phyloP scores from a whole-genome alignment of 2,113 vertebrate species.

The Electrona antarctica region DNA sequence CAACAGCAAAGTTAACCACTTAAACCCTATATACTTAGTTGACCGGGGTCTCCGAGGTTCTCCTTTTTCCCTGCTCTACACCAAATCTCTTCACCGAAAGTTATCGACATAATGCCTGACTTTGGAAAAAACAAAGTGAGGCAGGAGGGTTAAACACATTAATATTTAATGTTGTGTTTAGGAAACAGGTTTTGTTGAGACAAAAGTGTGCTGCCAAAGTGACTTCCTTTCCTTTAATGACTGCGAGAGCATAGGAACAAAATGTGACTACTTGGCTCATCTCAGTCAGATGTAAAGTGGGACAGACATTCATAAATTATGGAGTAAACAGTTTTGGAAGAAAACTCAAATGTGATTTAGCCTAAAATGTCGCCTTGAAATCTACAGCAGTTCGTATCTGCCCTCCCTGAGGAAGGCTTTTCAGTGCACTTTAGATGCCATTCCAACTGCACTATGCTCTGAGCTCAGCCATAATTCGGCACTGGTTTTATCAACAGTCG shows the following conservation, averaged over 20 bases:
- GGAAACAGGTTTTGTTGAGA: not conserved
- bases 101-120: not conserved
- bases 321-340: conserved; percentile 49
- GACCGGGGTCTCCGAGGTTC: too few species aligned
- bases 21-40: too few species aligned
- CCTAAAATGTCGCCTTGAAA: conserved; percentile 46
- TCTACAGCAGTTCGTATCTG: conserved; percentile 41
- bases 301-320: conserved; percentile 61
- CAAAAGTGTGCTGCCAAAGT: not conserved
- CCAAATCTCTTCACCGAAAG: too few species aligned
- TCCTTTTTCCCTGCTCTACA: too few species aligned
- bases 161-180: not conserved
- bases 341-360: conserved; percentile 53
- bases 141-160: not conserved
- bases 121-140: not conserved
- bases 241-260: conserved; percentile 9
- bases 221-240: conserved; percentile 1
- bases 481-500: conserved; percentile 26
- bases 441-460: conserved; percentile 36
- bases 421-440: conserved; percentile 39
- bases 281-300: conserved; percentile 47
- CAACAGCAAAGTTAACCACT: too few species aligned
- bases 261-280: conserved; percentile 17
- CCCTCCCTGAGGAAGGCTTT: conserved; percentile 38
- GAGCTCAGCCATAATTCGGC: conserved; percentile 23